Base-by-base conservation (phyloP, 37 sponge, comb jelly and placozoan species). In the Oopsacas minuta region DNA sequence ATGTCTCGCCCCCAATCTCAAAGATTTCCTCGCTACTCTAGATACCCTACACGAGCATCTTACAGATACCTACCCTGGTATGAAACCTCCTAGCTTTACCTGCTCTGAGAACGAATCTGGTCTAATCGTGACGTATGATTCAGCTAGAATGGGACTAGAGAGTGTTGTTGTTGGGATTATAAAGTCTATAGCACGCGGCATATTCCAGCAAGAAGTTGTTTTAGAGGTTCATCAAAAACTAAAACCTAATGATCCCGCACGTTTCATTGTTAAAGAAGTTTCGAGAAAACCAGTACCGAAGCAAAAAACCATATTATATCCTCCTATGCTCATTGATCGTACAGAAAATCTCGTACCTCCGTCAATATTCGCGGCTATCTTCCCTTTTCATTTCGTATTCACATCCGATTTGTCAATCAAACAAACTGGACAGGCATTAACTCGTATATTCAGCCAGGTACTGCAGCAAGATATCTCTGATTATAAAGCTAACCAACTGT, bases 31-130 rank as follows among this genome's bases (percentile, higher is more conserved):
- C 38, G 85, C 88, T 28, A 94, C 92, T 52, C 88, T 94, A 0
- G 95, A 94, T 84, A 91, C 95, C 1, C 89, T 94, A 5, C 95
- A 94, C 85, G 95, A 94, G 61, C 95, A 94, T 53, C 88, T 94
- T 34, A 87, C 93, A n/a, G 90, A 88, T 82, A 90, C 92, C 82
- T 94, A 91, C 84, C 93, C 93, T 1, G 86, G 86, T 0, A 94
- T 94, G 95, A 87, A 88, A 1, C 93, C 95, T 5, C 95, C 95
- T 20, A 92, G 93, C 32, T 94, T 94, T 52, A 86, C 93, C 39
- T 94, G 95, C 87, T 87, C 88, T 0, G 90, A 88, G 35, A 88
- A 86, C 20, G 32, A 81, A 28, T 39, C 84, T 0, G 90, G 88
- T 36, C 85, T 94, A 36, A 82, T 84, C 22, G 88, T 94, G 0